Evolutionary conservation across 2,888 invertebrate genomes (phyloP).

Genomic region (Agrotis clavis): DNA sequence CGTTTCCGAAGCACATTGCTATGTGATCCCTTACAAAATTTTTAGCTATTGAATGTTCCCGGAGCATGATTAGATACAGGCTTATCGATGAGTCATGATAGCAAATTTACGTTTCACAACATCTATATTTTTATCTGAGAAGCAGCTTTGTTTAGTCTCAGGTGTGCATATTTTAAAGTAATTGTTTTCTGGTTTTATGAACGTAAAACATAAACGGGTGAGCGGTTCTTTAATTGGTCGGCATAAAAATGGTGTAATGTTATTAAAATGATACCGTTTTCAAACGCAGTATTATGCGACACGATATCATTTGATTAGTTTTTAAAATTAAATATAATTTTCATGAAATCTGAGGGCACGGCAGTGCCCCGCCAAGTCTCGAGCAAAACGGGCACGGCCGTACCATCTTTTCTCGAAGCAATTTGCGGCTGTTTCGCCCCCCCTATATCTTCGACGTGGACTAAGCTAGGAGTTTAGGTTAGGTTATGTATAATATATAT

Average conservation of each 20-base stretch:
- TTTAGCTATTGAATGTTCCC: slow-evolving; percentile 32
- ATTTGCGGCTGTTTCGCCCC: too few relatives aligned
- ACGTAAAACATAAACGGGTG: slow-evolving; percentile 20
- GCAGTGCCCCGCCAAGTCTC: too few relatives aligned
- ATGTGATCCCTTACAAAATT: slow-evolving; percentile 11
- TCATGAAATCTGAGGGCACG: too few relatives aligned
- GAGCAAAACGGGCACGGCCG: too few relatives aligned
- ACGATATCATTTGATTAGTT: slow-evolving; percentile 1
- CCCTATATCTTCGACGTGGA: too few relatives aligned
- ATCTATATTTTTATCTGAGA: slow-evolving; percentile 57
- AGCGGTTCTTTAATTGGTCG: background rate
- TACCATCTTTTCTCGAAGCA: too few relatives aligned
- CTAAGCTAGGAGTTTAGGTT: too few relatives aligned
- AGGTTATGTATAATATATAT: too few relatives aligned
- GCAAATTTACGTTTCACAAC: slow-evolving; percentile 35
- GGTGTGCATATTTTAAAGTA: slow-evolving; percentile 30
- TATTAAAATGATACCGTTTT: background rate
- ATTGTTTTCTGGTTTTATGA: slow-evolving; percentile 37
- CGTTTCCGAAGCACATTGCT: slow-evolving; percentile 14
- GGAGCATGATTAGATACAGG: slow-evolving; percentile 16
- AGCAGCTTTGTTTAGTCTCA: slow-evolving; percentile 60
- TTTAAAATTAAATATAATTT: background rate
- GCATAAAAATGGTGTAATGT: background rate
- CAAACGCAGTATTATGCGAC: background rate
- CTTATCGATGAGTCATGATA: slow-evolving; percentile 45